Evolutionary conservation across 2,113 vertebrate genomes (phyloP).

Genomic region (Sialia sialis): DNA sequence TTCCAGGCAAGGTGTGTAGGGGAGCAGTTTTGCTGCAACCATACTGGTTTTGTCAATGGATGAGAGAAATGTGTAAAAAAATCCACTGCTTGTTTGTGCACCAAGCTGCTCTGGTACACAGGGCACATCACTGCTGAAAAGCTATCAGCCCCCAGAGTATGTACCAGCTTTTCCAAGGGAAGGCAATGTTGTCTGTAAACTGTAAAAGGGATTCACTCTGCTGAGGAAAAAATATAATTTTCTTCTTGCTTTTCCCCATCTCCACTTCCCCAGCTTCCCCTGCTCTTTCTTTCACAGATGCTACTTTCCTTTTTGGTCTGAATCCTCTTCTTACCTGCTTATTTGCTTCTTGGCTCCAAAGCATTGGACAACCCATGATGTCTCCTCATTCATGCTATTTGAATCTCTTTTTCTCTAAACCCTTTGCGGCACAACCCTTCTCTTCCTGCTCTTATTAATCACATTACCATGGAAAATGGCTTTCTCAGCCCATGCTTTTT

Average conservation of each 20-base stretch:
- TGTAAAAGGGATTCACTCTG: not conserved
- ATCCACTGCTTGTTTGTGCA: not conserved
- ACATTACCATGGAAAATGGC: not conserved
- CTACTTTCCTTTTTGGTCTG: not conserved
- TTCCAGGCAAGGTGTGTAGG: not conserved
- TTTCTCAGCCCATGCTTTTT: not conserved
- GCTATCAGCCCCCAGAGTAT: not conserved
- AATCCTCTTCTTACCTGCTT: not conserved
- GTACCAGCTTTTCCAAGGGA: not conserved
- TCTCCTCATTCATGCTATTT: not conserved
- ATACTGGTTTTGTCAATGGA: accelerated
- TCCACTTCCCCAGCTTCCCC: not conserved
- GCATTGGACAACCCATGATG: accelerated
- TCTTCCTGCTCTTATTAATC: not conserved
- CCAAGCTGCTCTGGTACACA: not conserved
- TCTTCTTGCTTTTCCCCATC: not conserved
- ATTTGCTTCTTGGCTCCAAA: not conserved
- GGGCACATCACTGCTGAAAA: not conserved
- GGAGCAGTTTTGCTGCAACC: not conserved
- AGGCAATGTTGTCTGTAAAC: not conserved
- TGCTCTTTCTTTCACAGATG: not conserved
- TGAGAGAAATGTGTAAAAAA: not conserved
- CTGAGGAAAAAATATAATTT: not conserved
- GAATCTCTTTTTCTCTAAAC: not conserved
- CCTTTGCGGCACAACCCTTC: not conserved